Base-by-base conservation (phyloP, 2,888 invertebrate species). In the Perizoma affinitatum region DNA sequence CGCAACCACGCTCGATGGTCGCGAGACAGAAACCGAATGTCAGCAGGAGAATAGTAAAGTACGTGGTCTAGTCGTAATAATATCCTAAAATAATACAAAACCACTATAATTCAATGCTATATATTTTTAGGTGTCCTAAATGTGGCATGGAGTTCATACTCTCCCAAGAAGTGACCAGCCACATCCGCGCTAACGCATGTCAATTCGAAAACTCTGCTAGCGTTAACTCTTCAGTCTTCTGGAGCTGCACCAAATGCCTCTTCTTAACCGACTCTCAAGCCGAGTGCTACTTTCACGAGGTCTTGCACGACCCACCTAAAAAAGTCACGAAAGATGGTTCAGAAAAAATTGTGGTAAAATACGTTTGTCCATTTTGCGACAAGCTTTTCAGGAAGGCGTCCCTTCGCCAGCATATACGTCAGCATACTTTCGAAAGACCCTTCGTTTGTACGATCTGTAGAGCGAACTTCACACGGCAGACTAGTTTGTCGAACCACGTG, bases 351-450 rank as follows among this genome's bases (percentile, higher is more conserved):
- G 58, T 88, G 0, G 76, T 90, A 0, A 95, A 94, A 70, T 95
- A 95, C 70, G 80, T 87, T 3, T 97, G 97, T 72, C 95, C 95
- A 0, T 73, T 95, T 35, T 97, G 97, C 74, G 87, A 93, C 0
- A 95, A 95, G 75, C 79, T 80, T 5, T 96, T 95, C 69, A 87
- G 90, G 7, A 96, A 96, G 76, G 85, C 93, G 7, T 95, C 96
- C 0, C 82, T 97, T 10, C 93, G 95, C 1, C 93, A 94, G 59
- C 96, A 97, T 80, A 83, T 97, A 46, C 92, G 95, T 40, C 93
- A 93, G 56, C 97, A 97, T 74, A 96, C 96, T 0, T 94, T 95
- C 36, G 97, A 97, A 75, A 93, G 95, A 61, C 95, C 95, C 0
- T 96, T 94, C 72, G 84, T 90, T 4, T 97, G 97, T 72, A 82